Evolutionary conservation across 2,888 invertebrate genomes (phyloP), one percentile per base, ranked within the genome.

Genomic region (Synanthedon andrenaeformis): DNA sequence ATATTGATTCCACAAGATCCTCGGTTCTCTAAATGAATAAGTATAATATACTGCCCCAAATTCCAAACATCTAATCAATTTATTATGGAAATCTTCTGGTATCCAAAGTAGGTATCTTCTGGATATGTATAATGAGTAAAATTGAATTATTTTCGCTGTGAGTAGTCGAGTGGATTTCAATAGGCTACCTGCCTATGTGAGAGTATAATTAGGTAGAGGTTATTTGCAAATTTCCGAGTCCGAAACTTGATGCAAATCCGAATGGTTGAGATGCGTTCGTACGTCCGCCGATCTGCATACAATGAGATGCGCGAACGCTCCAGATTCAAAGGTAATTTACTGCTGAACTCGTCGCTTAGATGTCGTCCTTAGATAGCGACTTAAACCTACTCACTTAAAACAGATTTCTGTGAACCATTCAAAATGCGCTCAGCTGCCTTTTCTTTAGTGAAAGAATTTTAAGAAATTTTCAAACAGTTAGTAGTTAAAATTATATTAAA

Each of bases 281-380:
- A 57, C 12, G 69, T 65, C 59, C 57, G 59, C 60, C 55, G 67
- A 84, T 84, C 86, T 86, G 82, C 86, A 86, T 86, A 86, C 86
- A 86, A 86, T 86, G 82, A 74, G 65, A 55, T 53, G 56, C 60
- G 64, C 58, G 69, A 64, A 66, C 77, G 82, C 76, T 78, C 82
- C 82, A 83, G 79, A 79, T 83, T 68, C 68, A 59, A 63, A 57
- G 54, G 78, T 84, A 82, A 84, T 83, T 82, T 82, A 83, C 77
- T 81, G 81, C 76, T 73, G 72, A 59, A 67, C 67, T 64, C 61
- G 61, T 62, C 62, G 76, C 72, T 76, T 74, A 83, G 86, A 86
- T 86, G 82, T 83, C 84, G 77, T 71, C 72, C 65, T 64, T 56
- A 78, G 86, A 86, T 86, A 84, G 70, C 70, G 65, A 59, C 69